Percentiles rank a stretch among this genome's conserved stretches.
Evolutionary conservation across 2,797 vertebrate species (phyloP).

Genomic region (Gambusia yucatana): DNA sequence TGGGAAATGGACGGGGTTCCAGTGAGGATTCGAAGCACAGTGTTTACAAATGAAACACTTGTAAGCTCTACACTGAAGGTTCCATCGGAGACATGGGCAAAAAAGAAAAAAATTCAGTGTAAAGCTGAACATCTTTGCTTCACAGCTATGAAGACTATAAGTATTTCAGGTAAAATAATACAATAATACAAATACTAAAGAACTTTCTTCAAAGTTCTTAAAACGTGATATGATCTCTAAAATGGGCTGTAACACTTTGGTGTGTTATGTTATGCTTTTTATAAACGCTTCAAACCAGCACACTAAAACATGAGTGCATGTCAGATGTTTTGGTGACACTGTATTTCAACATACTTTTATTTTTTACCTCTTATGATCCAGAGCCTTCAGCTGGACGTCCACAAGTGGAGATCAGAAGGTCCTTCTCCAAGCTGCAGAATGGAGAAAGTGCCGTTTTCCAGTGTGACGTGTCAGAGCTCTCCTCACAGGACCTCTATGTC

Average conservation of each 20-base stretch:
- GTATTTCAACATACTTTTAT: background rate
- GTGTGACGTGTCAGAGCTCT: constrained; percentile 60
- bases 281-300: background rate
- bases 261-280: background rate
- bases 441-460: constrained; percentile 45
- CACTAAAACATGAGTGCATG: background rate
- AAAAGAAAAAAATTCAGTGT: constrained; percentile 47
- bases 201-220: background rate
- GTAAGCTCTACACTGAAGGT: constrained; percentile 40
- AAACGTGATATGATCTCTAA: background rate
- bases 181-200: background rate
- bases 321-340: background rate
- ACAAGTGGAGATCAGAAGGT: constrained; percentile 65
- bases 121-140: constrained; percentile 69
- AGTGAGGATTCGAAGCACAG: accelerated
- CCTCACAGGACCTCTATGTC: constrained; percentile 58
- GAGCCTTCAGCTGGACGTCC: constrained; percentile 32
- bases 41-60: constrained; percentile 2
- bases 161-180: constrained; percentile 45
- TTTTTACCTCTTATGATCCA: constrained; percentile 27
- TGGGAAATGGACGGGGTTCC: constrained; percentile 39
- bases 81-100: constrained; percentile 21
- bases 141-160: background rate
- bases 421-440: constrained; percentile 35
- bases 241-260: background rate